Conservation (phyloP, 2,888 invertebrate species). For the Alviniconcha strummeri region DNA sequence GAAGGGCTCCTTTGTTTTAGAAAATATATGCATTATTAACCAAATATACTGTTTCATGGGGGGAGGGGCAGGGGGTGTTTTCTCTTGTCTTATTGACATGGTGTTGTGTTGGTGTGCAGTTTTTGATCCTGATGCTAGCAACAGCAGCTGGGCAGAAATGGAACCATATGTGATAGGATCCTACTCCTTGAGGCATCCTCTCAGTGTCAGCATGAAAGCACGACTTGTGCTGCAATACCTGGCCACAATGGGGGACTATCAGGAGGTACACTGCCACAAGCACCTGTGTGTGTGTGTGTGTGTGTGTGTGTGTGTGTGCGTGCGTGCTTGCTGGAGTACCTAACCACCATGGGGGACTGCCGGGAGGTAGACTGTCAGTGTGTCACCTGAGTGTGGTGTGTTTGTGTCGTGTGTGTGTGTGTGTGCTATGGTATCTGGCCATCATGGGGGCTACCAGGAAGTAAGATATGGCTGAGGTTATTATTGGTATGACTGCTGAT, state of each 20-base stretch:
- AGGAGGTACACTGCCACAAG: slow-evolving; percentile 81
- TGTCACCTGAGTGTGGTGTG: neutral
- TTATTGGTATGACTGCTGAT: neutral
- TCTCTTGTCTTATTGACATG: neutral
- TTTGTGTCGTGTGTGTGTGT: neutral
- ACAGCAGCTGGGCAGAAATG: slow-evolving; percentile 94
- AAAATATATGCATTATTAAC: too few species aligned
- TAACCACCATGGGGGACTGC: slow-evolving; percentile 98
- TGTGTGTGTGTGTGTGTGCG: slow-evolving; percentile 10
- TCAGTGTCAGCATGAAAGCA: slow-evolving; percentile 91
- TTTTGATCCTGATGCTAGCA: slow-evolving; percentile 79
- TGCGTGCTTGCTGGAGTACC: slow-evolving; percentile 76
- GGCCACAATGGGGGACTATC: slow-evolving; percentile 98
- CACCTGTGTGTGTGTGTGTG: neutral
- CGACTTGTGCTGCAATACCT: slow-evolving; percentile 94
- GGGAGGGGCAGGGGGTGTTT: too few species aligned
- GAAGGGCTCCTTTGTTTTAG: too few species aligned
- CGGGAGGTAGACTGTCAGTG: slow-evolving; percentile 81
- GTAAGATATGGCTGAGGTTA: neutral
- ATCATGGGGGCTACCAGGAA: too few species aligned
- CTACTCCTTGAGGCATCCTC: slow-evolving; percentile 90
- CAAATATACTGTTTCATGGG: too few species aligned
- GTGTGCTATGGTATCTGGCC: neutral
- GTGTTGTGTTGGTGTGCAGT: slow-evolving; percentile 18
- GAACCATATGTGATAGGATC: slow-evolving; percentile 91